These are phyloP conservation scores for Mustela nigripes DNA, from an alignment of 2,113 vertebrate species.

Conservation along the genomic window DNA sequence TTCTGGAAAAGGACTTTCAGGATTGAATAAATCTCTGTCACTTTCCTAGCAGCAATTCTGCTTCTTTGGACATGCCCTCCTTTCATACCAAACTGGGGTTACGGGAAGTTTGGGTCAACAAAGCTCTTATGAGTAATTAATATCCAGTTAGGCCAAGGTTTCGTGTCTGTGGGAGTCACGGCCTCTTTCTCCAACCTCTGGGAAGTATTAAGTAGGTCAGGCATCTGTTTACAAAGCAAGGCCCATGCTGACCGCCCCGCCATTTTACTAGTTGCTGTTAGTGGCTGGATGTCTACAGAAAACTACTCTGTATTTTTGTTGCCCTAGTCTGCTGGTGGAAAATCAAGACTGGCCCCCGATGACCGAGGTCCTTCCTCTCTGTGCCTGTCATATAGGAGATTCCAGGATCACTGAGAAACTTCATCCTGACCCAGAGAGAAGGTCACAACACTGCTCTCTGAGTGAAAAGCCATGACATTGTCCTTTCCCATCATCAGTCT, in stretches of 20 bases:
- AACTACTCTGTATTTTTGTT: background rate
- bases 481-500: background rate
- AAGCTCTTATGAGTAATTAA: slow-evolving; percentile 67
- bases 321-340: background rate
- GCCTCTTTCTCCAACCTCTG: slow-evolving; percentile 60
- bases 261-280: background rate
- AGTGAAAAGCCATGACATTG: background rate
- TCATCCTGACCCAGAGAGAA: background rate
- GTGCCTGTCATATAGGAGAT: background rate
- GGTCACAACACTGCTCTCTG: background rate
- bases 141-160: slow-evolving; percentile 58
- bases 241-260: background rate
- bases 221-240: slow-evolving; percentile 47
- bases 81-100: background rate
- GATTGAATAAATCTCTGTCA: background rate
- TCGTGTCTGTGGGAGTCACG: slow-evolving; percentile 49
- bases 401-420: background rate
- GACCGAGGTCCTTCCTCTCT: background rate
- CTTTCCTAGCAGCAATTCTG: background rate
- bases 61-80: background rate
- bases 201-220: slow-evolving; percentile 56
- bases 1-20: background rate
- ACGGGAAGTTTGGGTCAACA: slow-evolving; percentile 70
- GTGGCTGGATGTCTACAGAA: background rate
- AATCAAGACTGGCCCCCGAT: background rate